phyloP scores from a whole-genome alignment of 2,113 vertebrate genomes.

The Cyphomyrus plagiostoma region DNA sequence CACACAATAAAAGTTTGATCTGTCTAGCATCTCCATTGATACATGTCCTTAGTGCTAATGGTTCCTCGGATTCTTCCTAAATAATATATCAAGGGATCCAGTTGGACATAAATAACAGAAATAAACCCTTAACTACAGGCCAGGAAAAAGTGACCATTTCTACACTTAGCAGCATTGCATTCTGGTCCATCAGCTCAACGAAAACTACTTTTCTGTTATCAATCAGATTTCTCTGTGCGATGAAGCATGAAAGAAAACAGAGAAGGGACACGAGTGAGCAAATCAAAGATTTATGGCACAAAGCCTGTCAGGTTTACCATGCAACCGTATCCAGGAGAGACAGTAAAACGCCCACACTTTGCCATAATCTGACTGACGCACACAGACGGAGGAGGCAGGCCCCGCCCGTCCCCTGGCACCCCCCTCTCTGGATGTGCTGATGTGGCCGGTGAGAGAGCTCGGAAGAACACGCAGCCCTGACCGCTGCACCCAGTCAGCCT shows the following conservation, averaged over 20 bases:
- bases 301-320: slow-evolving; percentile 60
- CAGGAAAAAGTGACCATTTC: background rate
- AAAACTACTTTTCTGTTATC: background rate
- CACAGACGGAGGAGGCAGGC: slow-evolving; percentile 46
- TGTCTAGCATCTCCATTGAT: background rate
- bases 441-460: background rate
- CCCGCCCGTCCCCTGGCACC: slow-evolving; percentile 35
- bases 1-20: background rate
- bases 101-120: background rate
- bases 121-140: background rate
- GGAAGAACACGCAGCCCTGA: background rate
- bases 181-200: background rate
- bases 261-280: slow-evolving; percentile 33
- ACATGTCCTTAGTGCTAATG: background rate
- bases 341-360: slow-evolving; percentile 56
- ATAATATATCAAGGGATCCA: background rate
- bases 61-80: background rate
- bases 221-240: background rate
- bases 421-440: background rate
- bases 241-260: background rate
- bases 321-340: slow-evolving; percentile 38
- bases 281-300: slow-evolving; percentile 51
- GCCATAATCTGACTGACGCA: slow-evolving; percentile 56
- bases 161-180: background rate
- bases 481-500: background rate